These are phyloP conservation scores for Pan troglodytes DNA, from an alignment of 2,113 vertebrate genomes.

Conservation along the genomic window NHGRI_mPanTro3-v2.1_pri NC_072398.2:16133501-16134000, in stretches of 20 bases:
- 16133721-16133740: not conserved
- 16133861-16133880: not conserved
- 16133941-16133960: not conserved
- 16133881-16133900: not conserved
- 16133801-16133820: not conserved
- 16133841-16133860: not conserved
- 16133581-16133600: not conserved
- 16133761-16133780: not conserved
- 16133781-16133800: not conserved
- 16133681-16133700: not conserved
- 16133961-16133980: not conserved
- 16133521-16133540: not conserved
- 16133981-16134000: not conserved
- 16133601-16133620: not conserved
- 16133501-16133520: not conserved
- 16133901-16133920: not conserved
- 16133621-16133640: not conserved
- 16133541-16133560: not conserved
- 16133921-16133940: not conserved
- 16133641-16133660: fast-evolving
- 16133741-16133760: not conserved
- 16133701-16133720: not conserved
- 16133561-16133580: not conserved
- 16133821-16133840: not conserved
- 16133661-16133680: not conserved